Conservation (phyloP, 2,888 invertebrate species). For the Steinernema hermaphroditum region DNA sequence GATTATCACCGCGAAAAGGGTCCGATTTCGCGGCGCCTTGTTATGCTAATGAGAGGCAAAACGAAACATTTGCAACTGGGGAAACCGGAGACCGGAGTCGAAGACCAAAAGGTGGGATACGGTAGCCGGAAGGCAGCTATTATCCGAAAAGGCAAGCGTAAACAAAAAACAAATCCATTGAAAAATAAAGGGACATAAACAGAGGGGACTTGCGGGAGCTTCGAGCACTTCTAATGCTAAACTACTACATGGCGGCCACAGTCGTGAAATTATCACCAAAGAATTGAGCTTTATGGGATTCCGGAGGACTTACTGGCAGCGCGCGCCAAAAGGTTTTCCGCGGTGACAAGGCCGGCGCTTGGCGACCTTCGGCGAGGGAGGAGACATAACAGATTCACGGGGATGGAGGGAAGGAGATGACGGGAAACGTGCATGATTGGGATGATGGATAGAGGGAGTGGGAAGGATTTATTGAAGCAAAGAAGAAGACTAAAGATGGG, state of each 20-base stretch:
- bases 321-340: neutral
- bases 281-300: constrained; percentile 6
- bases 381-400: too few relatives aligned
- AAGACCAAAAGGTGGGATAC: neutral
- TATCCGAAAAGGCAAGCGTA: neutral
- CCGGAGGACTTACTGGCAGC: neutral
- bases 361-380: too few relatives aligned
- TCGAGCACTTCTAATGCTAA: too few relatives aligned
- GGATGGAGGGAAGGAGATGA: too few relatives aligned
- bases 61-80: neutral
- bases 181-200: neutral
- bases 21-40: neutral
- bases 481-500: too few relatives aligned
- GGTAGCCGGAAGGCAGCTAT: neutral
- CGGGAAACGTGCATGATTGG: too few relatives aligned
- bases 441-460: too few relatives aligned
- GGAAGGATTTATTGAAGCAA: too few relatives aligned
- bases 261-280: too few relatives aligned
- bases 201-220: neutral
- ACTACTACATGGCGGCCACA: too few relatives aligned
- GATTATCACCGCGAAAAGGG: neutral
- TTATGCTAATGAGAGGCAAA: constrained; percentile 4
- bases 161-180: neutral
- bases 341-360: too few relatives aligned
- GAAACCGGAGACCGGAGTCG: neutral